Percentiles rank a stretch among this genome's conserved stretches.
phyloP scores from a whole-genome alignment of 2,797 vertebrate species.

The Glyptemys insculpta region DNA sequence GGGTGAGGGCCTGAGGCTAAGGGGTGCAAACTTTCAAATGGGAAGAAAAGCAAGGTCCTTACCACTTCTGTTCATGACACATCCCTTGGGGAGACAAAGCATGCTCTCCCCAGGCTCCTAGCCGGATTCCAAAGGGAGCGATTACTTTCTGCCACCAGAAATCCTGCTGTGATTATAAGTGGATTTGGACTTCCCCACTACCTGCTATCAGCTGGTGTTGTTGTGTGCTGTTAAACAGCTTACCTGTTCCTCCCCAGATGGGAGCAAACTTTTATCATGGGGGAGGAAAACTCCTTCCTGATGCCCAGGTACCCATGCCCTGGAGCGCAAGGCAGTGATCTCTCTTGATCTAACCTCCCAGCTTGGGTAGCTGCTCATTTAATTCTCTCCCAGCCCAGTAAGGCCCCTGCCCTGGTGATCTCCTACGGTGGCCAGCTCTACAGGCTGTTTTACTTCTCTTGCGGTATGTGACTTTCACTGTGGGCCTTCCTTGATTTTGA shows the following conservation, averaged over 20 bases:
- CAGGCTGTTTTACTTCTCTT: neutral
- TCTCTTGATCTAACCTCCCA: neutral
- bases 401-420: neutral
- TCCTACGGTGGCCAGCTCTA: neutral
- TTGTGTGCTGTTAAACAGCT: neutral
- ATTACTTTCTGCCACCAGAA: neutral
- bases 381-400: neutral
- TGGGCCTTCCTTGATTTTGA: neutral
- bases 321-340: neutral
- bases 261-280: neutral
- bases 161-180: neutral
- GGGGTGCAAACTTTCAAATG: neutral
- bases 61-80: neutral
- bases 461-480: neutral
- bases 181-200: neutral
- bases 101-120: neutral
- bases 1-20: neutral
- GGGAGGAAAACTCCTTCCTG: neutral
- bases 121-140: neutral
- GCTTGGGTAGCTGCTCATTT: neutral
- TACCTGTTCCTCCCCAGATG: neutral
- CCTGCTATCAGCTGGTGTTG: neutral
- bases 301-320: neutral
- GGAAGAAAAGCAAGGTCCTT: neutral
- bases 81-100: neutral